Percentiles rank a stretch among this genome's conserved stretches.
phyloP scores from a whole-genome alignment of 2,797 vertebrate genomes.

The Champsocephalus esox region DNA sequence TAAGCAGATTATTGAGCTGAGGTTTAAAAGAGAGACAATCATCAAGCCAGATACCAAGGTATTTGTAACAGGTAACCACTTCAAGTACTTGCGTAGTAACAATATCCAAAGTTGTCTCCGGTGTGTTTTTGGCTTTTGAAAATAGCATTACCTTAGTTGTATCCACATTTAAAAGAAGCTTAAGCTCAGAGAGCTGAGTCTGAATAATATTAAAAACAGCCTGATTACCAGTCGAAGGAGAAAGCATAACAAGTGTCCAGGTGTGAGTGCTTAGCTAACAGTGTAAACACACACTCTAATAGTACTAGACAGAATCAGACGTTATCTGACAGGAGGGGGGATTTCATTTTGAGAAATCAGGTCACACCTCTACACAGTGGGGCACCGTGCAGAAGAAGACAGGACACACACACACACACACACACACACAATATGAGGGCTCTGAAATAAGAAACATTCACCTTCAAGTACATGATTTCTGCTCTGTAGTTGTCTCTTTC shows the following conservation, averaged over 20 bases:
- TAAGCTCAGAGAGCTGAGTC: too few relatives aligned
- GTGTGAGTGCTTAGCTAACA: background rate
- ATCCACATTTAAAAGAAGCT: too few relatives aligned
- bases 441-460: slow-evolving; percentile 60
- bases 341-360: slow-evolving; percentile 60
- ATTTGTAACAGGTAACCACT: too few relatives aligned
- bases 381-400: slow-evolving; percentile 25
- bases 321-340: slow-evolving; percentile 34
- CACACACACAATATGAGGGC: slow-evolving; percentile 27
- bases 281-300: slow-evolving; percentile 3
- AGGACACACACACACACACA: slow-evolving; percentile 10
- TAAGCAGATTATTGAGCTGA: too few relatives aligned
- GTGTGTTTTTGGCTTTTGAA: too few relatives aligned
- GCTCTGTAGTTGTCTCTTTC: slow-evolving; percentile 22
- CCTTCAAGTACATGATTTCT: slow-evolving; percentile 50
- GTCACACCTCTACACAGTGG: slow-evolving; percentile 32
- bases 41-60: too few relatives aligned
- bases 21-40: too few relatives aligned
- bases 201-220: too few relatives aligned
- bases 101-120: too few relatives aligned
- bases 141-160: too few relatives aligned
- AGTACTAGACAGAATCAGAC: slow-evolving; percentile 29
- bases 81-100: too few relatives aligned
- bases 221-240: background rate
- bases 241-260: background rate